A percentile compares a stretch with the other conserved stretches of the same genome.
Evolutionary conservation across 92 coral and sea anemone species (phyloP).

Genomic region (Porites rus): DNA sequence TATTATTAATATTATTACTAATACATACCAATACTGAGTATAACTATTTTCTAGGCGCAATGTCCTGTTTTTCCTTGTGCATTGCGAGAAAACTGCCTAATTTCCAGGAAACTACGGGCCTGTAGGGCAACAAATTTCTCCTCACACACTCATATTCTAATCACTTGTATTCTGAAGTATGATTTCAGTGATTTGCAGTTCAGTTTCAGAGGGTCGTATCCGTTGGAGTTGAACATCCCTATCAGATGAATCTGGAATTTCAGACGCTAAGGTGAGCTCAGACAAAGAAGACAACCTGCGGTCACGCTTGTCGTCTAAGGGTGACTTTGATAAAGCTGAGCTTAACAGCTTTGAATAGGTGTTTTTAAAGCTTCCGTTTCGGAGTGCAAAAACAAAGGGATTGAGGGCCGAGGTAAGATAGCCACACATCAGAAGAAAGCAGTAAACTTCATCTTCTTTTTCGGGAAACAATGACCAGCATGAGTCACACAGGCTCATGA

Average conservation of each 20-base stretch:
- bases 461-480: slow-evolving; percentile 23
- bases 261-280: slow-evolving; percentile 1
- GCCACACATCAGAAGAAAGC: slow-evolving; percentile 68
- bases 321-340: slow-evolving; percentile 1
- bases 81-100: too few relatives aligned
- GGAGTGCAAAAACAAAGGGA: slow-evolving; percentile 77
- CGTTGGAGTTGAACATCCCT: background rate
- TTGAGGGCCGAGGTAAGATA: slow-evolving; percentile 78
- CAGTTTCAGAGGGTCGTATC: background rate
- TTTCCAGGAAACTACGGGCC: too few relatives aligned
- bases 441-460: slow-evolving; percentile 1
- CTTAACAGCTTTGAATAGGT: slow-evolving; percentile 50
- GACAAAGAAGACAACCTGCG: slow-evolving; percentile 16
- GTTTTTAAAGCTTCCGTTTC: slow-evolving; percentile 67
- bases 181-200: background rate
- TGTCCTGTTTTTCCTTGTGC: too few relatives aligned
- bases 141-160: background rate
- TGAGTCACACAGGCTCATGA: slow-evolving; percentile 38
- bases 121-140: background rate
- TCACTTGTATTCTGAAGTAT: background rate
- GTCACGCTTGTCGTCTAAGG: slow-evolving; percentile 12
- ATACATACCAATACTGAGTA: too few relatives aligned
- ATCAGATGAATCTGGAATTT: slow-evolving; percentile 7
- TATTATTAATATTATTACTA: too few relatives aligned
- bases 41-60: too few relatives aligned